Base-by-base conservation (phyloP, 2,113 vertebrate genomes). In the Pedionomus torquatus region DNA sequence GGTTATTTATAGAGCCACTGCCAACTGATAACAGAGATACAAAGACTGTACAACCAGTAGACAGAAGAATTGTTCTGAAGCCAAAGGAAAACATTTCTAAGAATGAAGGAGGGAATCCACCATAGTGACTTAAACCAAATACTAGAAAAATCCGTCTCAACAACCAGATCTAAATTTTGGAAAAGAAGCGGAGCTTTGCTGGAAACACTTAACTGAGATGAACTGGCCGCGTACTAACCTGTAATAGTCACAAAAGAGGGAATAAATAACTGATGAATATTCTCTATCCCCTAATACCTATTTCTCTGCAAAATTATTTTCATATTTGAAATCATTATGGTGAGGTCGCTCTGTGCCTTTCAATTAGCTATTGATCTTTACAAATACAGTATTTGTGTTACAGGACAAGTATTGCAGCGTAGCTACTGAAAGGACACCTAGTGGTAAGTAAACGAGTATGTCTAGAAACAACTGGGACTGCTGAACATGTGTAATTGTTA, bases 371-470 rank as follows among this genome's bases (percentile, higher is more conserved):
- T 7, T 55, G 64, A 68, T 89, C 83, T 87, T 57, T 63, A 54
- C 39, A 87, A 87, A 79, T 14, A 19, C 33, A 72, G 39, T 0
- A 2, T 90, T 51, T 75, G 44, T 54, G 60, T 80, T 55, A 61
- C 3, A 1, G 74, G 15, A 23, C 1, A 13, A 35, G 37, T 46
- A 26, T 28, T n/a, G 37, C 41, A 68, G 90, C 80, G 17, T 3
- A 96, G 83, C 82, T 95, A 7, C 94, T 91, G 24, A 94, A 94
- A 94, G 97, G 97, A 97, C 96, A 97, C 69, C 97, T 97, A 97
- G 96, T 97, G 97, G 96, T 46, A 83, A 94, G n/a, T 35, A 30
- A 86, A 88, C 25, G 18, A 91, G 82, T 5, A 44, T 70, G 30
- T 58, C 76, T 70, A 41, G 76, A 77, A 87, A 77, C 31, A 0